A percentile compares a stretch with the other conserved stretches of the same genome.
Evolutionary conservation across 2,888 invertebrate species (phyloP).

Genomic region (Diabrotica balteata): DNA sequence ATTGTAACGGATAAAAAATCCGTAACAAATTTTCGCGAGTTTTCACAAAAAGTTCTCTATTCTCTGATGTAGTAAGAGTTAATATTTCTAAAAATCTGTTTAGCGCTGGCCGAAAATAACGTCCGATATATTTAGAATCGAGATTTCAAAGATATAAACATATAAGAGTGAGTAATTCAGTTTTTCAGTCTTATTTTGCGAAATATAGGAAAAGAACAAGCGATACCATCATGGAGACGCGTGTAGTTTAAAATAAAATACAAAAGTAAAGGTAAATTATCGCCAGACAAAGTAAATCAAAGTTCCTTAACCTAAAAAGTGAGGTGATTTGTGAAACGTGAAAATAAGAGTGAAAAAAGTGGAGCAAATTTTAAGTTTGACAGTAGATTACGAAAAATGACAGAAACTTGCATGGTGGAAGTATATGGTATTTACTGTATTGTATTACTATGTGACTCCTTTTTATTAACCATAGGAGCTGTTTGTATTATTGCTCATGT

Average conservation of each 20-base stretch:
- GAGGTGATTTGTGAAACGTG: constrained; percentile 8
- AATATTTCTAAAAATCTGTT: constrained; percentile 24
- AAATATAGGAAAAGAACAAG: constrained; percentile 15
- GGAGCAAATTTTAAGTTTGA: neutral
- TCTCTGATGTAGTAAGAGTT: constrained; percentile 16
- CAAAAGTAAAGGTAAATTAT: neutral
- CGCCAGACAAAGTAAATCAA: too few relatives aligned
- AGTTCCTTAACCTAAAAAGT: neutral
- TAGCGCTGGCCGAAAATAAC: constrained; percentile 51
- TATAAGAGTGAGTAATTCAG: constrained; percentile 31
- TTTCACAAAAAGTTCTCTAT: constrained; percentile 15
- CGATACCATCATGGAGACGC: neutral
- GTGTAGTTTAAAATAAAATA: neutral
- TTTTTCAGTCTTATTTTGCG: constrained; percentile 28
- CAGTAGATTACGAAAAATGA: neutral
- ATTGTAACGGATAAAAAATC: constrained; percentile 8
- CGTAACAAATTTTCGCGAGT: constrained; percentile 15
- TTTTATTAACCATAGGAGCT: too few relatives aligned
- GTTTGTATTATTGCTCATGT: too few relatives aligned
- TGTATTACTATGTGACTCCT: too few relatives aligned
- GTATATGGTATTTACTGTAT: too few relatives aligned
- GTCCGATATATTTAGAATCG: constrained; percentile 52
- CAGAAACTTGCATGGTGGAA: neutral
- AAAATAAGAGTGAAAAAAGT: neutral
- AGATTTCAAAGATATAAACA: constrained; percentile 54